A percentile compares a stretch with the other conserved stretches of the same genome.
Conservation (phyloP, 2,888 invertebrate species). For the Pammene fasciana region DNA sequence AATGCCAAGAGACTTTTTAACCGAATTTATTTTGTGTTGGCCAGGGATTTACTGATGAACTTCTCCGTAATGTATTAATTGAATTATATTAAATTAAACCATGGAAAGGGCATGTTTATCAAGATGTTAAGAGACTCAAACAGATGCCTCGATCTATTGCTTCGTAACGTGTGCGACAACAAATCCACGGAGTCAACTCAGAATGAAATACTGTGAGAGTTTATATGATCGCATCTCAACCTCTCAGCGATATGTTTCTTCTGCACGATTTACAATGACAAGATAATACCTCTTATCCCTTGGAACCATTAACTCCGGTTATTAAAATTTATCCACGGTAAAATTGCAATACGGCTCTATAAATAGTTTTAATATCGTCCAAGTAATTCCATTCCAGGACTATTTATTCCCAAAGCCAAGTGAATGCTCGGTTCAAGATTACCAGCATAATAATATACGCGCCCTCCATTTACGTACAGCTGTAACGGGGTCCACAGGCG, state of each 20-base stretch:
- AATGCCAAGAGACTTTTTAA: constrained; percentile 24
- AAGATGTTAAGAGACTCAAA: too few species aligned
- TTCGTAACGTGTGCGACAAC: too few species aligned
- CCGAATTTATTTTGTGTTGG: constrained; percentile 4
- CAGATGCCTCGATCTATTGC: too few species aligned
- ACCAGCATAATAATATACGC: too few species aligned
- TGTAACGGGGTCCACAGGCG: background rate
- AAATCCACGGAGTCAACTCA: too few species aligned
- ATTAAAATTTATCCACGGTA: constrained; percentile 37
- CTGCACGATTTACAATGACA: constrained; percentile 15
- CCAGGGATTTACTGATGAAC: background rate
- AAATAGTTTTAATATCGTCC: constrained; percentile 26
- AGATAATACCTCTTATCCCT: constrained; percentile 13
- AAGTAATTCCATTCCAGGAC: constrained; percentile 13
- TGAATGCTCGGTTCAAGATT: too few species aligned
- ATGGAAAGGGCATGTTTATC: background rate
- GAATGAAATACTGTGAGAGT: too few species aligned
- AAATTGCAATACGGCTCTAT: constrained; percentile 31
- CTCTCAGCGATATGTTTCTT: background rate
- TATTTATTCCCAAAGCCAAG: background rate
- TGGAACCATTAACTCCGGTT: constrained; percentile 27
- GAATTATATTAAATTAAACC: too few species aligned
- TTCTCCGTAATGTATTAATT: too few species aligned
- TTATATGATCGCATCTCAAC: too few species aligned
- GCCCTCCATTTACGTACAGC: too few species aligned